These are phyloP conservation scores for Hystrix brachyura DNA, from an alignment of 2,113 vertebrate genomes.

Conservation along the genomic window DNA sequence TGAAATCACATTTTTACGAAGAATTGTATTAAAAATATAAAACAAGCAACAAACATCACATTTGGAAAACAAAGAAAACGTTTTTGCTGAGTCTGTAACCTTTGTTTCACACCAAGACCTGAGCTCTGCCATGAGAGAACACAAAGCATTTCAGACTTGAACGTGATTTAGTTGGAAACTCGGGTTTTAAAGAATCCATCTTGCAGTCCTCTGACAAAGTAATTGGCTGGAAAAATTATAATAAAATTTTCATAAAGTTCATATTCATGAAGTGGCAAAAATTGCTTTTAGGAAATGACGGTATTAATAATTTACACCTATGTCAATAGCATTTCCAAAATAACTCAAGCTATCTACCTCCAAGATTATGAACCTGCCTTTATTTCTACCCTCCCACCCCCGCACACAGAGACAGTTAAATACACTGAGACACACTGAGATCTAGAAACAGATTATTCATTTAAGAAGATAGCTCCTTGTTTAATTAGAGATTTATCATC, in stretches of 20 bases:
- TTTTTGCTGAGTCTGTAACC: not conserved
- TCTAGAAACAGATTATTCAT: constrained; percentile 80
- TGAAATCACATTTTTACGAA: constrained; percentile 29
- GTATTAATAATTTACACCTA: constrained; percentile 76
- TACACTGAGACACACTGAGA: constrained; percentile 59
- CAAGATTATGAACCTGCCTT: constrained; percentile 59
- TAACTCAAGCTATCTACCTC: constrained; percentile 60
- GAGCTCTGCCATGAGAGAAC: not conserved
- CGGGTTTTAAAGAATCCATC: constrained; percentile 70
- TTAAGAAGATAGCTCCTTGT: constrained; percentile 81
- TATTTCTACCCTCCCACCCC: not conserved
- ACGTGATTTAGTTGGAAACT: constrained; percentile 44
- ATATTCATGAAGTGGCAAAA: constrained; percentile 83
- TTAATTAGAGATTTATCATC: constrained; percentile 88
- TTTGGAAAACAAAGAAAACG: not conserved
- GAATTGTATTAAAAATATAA: not conserved
- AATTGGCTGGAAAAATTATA: constrained; percentile 84
- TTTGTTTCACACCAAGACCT: not conserved
- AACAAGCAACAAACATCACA: not conserved
- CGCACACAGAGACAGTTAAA: constrained; percentile 74
- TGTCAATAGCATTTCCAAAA: constrained; percentile 78
- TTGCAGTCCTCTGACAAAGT: constrained; percentile 73
- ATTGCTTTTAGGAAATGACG: constrained; percentile 76
- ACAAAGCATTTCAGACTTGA: constrained; percentile 46
- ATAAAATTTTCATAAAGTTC: constrained; percentile 85